Percentiles rank a stretch among this genome's conserved stretches.
Conservation (phyloP, 2,113 vertebrate species). For the Eurystomus gularis region DNA sequence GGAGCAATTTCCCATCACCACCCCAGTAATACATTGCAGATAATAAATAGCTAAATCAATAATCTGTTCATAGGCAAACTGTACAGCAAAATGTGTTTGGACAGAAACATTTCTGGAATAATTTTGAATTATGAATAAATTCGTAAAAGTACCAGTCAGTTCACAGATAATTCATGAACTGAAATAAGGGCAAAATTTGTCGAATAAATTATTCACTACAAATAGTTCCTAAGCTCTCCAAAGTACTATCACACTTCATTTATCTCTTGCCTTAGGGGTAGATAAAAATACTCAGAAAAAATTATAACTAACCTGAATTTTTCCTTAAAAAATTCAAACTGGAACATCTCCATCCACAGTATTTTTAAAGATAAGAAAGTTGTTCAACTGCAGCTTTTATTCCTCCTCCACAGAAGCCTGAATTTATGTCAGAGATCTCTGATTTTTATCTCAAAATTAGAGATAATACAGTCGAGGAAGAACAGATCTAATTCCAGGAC, state of each 20-base stretch:
- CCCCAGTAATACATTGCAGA: not conserved
- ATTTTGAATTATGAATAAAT: conserved; percentile 67
- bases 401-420: not conserved
- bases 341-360: not conserved
- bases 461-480: not conserved
- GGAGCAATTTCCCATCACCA: not conserved
- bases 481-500: not conserved
- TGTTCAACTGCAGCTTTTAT: not conserved
- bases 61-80: conserved; percentile 34
- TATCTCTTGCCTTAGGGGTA: conserved; percentile 67
- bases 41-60: conserved; percentile 38
- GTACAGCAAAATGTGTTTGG: conserved; percentile 45
- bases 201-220: conserved; percentile 67
- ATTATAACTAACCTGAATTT: conserved; percentile 58
- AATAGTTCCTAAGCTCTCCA: conserved; percentile 68
- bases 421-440: not conserved
- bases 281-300: conserved; percentile 67
- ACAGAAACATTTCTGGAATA: conserved; percentile 61
- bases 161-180: conserved; percentile 72
- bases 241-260: conserved; percentile 65
- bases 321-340: conserved; percentile 33
- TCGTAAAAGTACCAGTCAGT: conserved; percentile 49
- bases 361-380: not conserved
- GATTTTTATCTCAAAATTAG: not conserved
- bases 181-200: conserved; percentile 69